Percentiles rank a stretch among this genome's conserved stretches.
Conservation (phyloP, 2,888 invertebrate genomes). For the Tryphoninae sp. region DNA sequence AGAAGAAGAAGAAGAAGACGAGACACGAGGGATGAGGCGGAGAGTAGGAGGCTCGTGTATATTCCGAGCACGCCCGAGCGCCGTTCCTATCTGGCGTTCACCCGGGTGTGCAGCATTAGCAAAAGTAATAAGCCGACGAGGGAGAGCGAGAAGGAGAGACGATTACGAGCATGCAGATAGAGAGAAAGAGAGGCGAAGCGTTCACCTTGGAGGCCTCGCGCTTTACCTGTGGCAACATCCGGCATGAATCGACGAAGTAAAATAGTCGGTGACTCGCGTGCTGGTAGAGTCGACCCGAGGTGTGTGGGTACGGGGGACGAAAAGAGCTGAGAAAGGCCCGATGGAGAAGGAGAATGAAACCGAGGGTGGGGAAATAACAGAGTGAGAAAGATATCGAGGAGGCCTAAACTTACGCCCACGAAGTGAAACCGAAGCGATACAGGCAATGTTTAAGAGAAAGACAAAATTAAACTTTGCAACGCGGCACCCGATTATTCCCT, state of each 20-base stretch:
- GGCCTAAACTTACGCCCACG: constrained; percentile 59
- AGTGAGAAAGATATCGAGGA: constrained; percentile 21
- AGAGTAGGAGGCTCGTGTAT: constrained; percentile 51
- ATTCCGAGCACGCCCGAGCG: constrained; percentile 63
- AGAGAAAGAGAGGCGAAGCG: constrained; percentile 43
- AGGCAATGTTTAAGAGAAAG: constrained; percentile 22
- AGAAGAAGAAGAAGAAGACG: constrained; percentile 17
- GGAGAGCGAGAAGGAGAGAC: not conserved
- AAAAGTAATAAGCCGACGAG: constrained; percentile 26
- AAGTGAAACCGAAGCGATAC: constrained; percentile 43
- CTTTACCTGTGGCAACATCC: constrained; percentile 79
- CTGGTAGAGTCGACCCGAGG: constrained; percentile 27
- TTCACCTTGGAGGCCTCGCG: constrained; percentile 59
- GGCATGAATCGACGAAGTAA: constrained; percentile 79
- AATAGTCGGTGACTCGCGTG: constrained; percentile 71
- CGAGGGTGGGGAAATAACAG: constrained; percentile 12
- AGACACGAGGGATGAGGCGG: constrained; percentile 17
- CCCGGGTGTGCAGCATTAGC: constrained; percentile 44
- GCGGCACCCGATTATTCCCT: not conserved
- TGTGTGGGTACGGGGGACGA: not conserved
- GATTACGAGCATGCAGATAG: constrained; percentile 19
- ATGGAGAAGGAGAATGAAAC: constrained; percentile 1
- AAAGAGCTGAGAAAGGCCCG: constrained; percentile 45
- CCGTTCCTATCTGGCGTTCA: constrained; percentile 66
- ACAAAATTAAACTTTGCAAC: constrained; percentile 15